Conservation (phyloP, 2,888 invertebrate genomes). For the Drosophila paramelanica region DNA sequence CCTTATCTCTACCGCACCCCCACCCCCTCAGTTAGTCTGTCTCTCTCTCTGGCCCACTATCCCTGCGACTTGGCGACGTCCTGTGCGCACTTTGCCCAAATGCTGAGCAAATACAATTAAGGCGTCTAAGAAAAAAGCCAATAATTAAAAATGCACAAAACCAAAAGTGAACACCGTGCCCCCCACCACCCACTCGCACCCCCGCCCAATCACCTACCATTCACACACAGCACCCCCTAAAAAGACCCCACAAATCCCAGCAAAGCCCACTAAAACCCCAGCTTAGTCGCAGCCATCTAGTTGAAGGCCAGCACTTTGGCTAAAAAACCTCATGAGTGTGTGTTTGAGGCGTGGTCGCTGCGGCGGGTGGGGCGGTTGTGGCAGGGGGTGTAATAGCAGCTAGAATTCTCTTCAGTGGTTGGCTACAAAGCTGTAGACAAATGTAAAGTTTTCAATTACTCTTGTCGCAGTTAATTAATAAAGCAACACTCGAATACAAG, state of each 20-base stretch:
- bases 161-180: conserved; percentile 51
- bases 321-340: conserved; percentile 11
- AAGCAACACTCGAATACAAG: conserved; percentile 8
- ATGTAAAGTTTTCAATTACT: conserved; percentile 36
- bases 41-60: neutral
- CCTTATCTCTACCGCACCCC: neutral
- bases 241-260: conserved; percentile 8
- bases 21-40: neutral
- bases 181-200: neutral
- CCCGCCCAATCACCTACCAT: neutral
- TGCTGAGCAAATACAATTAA: conserved; percentile 77
- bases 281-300: conserved; percentile 29
- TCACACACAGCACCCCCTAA: too few relatives aligned
- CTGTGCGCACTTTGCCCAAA: conserved; percentile 65
- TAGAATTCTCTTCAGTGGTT: conserved; percentile 13
- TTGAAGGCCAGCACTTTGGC: conserved; percentile 40
- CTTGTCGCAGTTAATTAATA: conserved; percentile 17
- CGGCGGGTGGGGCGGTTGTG: neutral
- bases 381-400: neutral
- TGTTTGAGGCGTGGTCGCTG: neutral
- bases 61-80: conserved; percentile 14
- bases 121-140: conserved; percentile 78
- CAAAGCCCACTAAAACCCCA: conserved; percentile 25
- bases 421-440: conserved; percentile 2
- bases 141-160: conserved; percentile 81